Base-by-base conservation (phyloP, 2,888 invertebrate species). In the Heliconius ethilla region DNA sequence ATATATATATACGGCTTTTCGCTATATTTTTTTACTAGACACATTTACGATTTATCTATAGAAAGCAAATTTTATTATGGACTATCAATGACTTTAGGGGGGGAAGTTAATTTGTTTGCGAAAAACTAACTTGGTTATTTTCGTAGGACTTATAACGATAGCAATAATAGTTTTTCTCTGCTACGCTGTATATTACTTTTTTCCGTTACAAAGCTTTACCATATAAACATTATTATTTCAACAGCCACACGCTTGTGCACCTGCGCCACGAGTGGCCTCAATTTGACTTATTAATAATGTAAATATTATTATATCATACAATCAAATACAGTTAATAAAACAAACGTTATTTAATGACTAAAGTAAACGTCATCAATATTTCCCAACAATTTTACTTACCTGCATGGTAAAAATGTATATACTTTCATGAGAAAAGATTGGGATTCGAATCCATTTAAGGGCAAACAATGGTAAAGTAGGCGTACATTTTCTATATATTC, bases 71-170 rank as follows among this genome's bases (percentile, higher is more conserved):
- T 76, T 63, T 78, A 67, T 74, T 79, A 70, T 62, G 10, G 67
- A 25, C 78, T 62, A 79, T 79, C 76, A 70, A 79, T 70, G 55
- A 76, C 27, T 29, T 76, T 74, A 69, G 70, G 55, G 55, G 37
- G 70, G 37, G 70, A 45, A 51, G 37, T 76, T 74, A 79, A 51
- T 73, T 79, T 78, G 70, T 78, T 78, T 78, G 70, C 63, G 69
- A 65, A 69, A 77, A 65, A 65, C 55, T 66, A 40, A 80, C 70
- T 65, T 62, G 62, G 45, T 15, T 51, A 51, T 79, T 80, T 77
- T 69, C 25, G 29, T 62, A 37, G 25, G 11, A 37, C 15, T 9
- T 7, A 59, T 59, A 33, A 65, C 51, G 70, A 72, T 69, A 63
- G 65, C n/a, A 70, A 59, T 22, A 22, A n/a, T 25, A 40, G 25